Evolutionary conservation across 2,888 invertebrate genomes (phyloP), one percentile per base, ranked within the genome.

Genomic region (Oxyscelio sp.): DNA sequence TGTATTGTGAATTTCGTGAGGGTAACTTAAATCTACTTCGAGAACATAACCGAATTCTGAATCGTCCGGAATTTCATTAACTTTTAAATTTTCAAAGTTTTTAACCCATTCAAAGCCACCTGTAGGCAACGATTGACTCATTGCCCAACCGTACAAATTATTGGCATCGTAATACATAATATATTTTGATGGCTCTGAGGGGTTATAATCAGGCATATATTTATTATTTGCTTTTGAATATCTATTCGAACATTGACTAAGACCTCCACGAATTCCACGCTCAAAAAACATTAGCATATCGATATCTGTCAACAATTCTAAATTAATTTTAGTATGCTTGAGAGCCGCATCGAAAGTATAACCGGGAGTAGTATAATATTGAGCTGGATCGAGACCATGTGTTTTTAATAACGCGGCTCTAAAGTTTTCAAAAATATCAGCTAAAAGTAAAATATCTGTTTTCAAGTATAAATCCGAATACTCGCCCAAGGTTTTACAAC

Each of bases 381-480:
- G 8, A 5, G 43, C 43, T 4, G 43, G 15, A 13, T 50, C 22
- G 3, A 50, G 11, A 50, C 8, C 4, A 50, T 50, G 22, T 50
- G 13, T 11, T 4, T 50, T 50, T 50, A 50, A 50, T 3, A 50
- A 5, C 9, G 22, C 11, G 3, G 15, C 50, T 2, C 21, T 2
- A 27, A 52, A 24, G 8, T 24, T 24, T 52, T 52, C 52, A 27
- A 52, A 52, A 2, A 52, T n/a, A 8, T 52, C 24, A 1, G 22
- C 13, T 9, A 52, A 27, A 13, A 52, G 15, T 15, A 52, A 52
- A 22, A 52, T 27, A 15, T 52, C 27, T n/a, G 24, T 24, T 24
- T 52, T 52, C 24, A 52, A 52, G 9, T 50, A 50, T 50, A 50
- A 50, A 50, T 50, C 22, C 6, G 13, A n/a, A 27, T 52, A 52